Conservation (phyloP, 1,140 invertebrate species). For the Leptestheria dahalacensis region DNA sequence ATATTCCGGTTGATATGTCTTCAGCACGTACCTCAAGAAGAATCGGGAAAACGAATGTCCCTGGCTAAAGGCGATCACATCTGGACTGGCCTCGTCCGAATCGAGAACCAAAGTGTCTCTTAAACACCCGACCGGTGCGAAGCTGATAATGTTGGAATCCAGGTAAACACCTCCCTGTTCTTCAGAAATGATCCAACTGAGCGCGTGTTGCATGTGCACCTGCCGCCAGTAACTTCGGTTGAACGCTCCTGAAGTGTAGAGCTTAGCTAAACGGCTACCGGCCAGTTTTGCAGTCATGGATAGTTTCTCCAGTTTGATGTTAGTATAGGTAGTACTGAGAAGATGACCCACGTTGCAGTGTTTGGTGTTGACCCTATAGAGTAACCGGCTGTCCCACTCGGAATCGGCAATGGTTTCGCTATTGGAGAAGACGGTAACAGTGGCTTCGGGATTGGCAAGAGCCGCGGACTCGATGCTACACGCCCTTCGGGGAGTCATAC, state of each 20-base stretch:
- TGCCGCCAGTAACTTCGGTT: constrained; percentile 22
- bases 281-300: constrained; percentile 38
- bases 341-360: constrained; percentile 20
- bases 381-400: too few species aligned
- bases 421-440: constrained; percentile 34
- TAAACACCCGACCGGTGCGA: not conserved
- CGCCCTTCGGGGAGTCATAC: constrained; percentile 38
- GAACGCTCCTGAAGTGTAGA: constrained; percentile 24
- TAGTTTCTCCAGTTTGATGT: constrained; percentile 42
- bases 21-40: not conserved
- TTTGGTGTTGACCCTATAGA: constrained; percentile 14
- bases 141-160: constrained; percentile 32
- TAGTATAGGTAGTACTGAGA: constrained; percentile 30
- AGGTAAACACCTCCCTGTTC: constrained; percentile 4
- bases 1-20: not conserved
- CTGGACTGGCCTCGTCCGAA: too few species aligned
- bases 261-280: constrained; percentile 44
- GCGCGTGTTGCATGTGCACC: constrained; percentile 2
- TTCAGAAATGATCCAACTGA: too few species aligned
- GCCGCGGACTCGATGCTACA: constrained; percentile 52
- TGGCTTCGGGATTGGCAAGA: constrained; percentile 37
- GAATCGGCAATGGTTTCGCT: constrained; percentile 25
- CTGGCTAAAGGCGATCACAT: not conserved
- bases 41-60: not conserved
- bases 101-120: not conserved